Conservation (phyloP, 2,797 vertebrate species). For the Semaprochilodus insignis region DNA sequence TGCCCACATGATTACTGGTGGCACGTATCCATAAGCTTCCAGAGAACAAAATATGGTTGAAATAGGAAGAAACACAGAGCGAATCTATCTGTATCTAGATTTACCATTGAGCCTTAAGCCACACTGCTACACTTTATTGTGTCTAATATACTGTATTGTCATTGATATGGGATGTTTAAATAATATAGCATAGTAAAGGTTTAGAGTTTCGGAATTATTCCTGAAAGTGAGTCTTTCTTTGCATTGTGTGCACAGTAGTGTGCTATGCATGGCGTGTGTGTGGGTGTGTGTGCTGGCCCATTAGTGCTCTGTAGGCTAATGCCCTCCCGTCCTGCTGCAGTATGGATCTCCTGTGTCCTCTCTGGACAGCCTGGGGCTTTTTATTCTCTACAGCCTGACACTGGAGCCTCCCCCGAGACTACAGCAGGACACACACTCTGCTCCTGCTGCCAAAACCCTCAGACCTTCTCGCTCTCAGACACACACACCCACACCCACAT, state of each 20-base stretch:
- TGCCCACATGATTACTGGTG: no score
- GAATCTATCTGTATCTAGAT: no score
- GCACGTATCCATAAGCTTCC: no score
- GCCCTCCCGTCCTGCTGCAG: conserved; percentile 39
- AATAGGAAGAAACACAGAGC: no score
- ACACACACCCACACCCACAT: neutral
- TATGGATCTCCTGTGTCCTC: conserved; percentile 50
- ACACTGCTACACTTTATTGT: no score
- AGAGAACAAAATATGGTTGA: no score
- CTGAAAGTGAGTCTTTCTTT: neutral
- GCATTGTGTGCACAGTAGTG: conserved; percentile 37
- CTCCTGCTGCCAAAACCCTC: conserved; percentile 12
- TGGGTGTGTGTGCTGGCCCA: conserved; percentile 26
- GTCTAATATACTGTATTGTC: no score
- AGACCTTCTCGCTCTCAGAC: neutral
- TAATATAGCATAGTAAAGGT: no score
- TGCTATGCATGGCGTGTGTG: conserved; percentile 40
- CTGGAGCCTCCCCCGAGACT: conserved; percentile 35
- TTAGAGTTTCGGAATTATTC: neutral
- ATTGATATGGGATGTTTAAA: no score
- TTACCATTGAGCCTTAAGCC: no score
- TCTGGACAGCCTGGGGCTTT: conserved; percentile 42
- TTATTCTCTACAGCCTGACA: conserved; percentile 39
- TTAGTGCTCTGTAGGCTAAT: conserved; percentile 42
- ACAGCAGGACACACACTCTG: conserved; percentile 9